Conservation (phyloP, 2,888 invertebrate genomes). For the Spatulosminthurus flaviceps region DNA sequence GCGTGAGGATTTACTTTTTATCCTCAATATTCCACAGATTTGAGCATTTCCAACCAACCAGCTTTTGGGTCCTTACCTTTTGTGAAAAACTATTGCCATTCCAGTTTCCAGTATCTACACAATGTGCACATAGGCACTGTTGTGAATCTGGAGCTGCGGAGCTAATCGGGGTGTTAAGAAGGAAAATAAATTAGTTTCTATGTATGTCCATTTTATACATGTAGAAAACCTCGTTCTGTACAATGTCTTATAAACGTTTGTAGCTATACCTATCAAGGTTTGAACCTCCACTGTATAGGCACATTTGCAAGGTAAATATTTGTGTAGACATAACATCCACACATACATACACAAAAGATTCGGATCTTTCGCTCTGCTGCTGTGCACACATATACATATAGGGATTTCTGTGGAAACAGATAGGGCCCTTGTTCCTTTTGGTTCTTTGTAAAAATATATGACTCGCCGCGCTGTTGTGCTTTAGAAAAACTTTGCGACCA, state of each 20-base stretch:
- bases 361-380: no score
- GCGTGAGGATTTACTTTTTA: slow-evolving; percentile 9
- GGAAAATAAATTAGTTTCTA: slow-evolving; percentile 4
- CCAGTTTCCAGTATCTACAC: neutral
- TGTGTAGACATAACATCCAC: no score
- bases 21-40: slow-evolving; percentile 2
- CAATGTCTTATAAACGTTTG: no score
- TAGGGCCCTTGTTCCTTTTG: neutral
- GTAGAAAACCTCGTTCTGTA: no score
- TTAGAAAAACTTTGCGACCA: neutral
- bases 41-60: neutral
- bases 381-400: no score
- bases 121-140: neutral
- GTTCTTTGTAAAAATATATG: neutral
- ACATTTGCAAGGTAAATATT: no score
- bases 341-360: no score
- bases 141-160: slow-evolving; percentile 1
- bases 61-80: neutral
- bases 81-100: neutral
- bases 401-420: no score
- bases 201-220: no score
- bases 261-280: no score
- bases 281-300: no score
- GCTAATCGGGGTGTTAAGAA: neutral
- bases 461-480: slow-evolving; percentile 3